Conservation (phyloP, 2,888 invertebrate genomes). For the Thereva unica region DNA sequence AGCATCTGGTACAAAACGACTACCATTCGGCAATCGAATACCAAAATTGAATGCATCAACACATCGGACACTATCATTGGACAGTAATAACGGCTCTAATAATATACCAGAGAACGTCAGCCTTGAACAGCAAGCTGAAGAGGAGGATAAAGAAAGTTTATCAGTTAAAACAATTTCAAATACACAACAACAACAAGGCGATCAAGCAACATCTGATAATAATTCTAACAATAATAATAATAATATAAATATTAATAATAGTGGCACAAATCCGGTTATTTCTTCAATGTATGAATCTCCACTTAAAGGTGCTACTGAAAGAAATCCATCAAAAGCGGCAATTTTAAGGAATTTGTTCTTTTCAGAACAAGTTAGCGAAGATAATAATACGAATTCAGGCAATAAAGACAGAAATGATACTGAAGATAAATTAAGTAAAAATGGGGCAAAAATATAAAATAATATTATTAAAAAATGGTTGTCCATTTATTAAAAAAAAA, state of each 20-base stretch:
- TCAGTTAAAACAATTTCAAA: not conserved
- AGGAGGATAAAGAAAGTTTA: constrained; percentile 43
- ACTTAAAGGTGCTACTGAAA: constrained; percentile 14
- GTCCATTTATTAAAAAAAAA: too few species aligned
- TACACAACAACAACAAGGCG: not conserved
- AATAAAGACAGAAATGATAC: too few species aligned
- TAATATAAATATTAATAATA: constrained; percentile 31
- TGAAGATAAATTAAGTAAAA: too few species aligned
- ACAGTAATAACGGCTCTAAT: constrained; percentile 46
- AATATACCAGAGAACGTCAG: constrained; percentile 48
- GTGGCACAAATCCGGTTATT: not conserved
- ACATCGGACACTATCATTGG: constrained; percentile 47
- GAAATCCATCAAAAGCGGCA: constrained; percentile 46
- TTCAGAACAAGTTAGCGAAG: not conserved
- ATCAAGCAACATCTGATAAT: not conserved
- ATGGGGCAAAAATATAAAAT: too few species aligned
- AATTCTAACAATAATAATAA: constrained; percentile 19
- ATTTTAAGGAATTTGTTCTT: constrained; percentile 47
- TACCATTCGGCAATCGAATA: constrained; percentile 45
- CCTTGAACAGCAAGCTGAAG: constrained; percentile 46
- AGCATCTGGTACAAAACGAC: constrained; percentile 42
- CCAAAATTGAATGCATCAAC: constrained; percentile 45
- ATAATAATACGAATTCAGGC: too few species aligned
- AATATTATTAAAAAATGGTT: too few species aligned
- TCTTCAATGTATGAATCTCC: constrained; percentile 4